A percentile compares a stretch with the other conserved stretches of the same genome.
Evolutionary conservation across 2,888 invertebrate genomes (phyloP).

Genomic region (Drosophila borborema): DNA sequence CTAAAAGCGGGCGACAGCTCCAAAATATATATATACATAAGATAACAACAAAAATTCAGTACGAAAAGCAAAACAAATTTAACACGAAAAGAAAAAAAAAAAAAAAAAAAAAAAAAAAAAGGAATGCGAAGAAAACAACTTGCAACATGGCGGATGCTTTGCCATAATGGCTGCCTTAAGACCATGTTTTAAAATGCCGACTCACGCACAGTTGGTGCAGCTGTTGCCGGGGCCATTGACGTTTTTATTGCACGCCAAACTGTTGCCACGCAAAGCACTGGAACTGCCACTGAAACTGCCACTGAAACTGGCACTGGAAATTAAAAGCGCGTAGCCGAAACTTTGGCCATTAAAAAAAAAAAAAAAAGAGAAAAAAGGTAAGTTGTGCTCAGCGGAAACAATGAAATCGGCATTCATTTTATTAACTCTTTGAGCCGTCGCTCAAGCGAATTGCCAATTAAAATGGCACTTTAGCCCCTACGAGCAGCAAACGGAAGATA

Average conservation of each 20-base stretch:
- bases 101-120: too few species aligned
- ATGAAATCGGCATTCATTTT: slow-evolving; percentile 65
- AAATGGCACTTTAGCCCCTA: slow-evolving; percentile 30
- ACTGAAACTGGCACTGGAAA: slow-evolving; percentile 39
- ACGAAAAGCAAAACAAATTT: slow-evolving; percentile 11
- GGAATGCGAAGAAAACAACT: slow-evolving; percentile 5
- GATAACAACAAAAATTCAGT: slow-evolving; percentile 12
- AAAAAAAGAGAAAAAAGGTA: slow-evolving; percentile 10
- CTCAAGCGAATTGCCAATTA: slow-evolving; percentile 65
- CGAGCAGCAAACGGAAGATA: slow-evolving; percentile 8
- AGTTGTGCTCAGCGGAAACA: slow-evolving; percentile 44
- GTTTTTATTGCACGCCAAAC: slow-evolving; percentile 68
- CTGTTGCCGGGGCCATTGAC: slow-evolving; percentile 62
- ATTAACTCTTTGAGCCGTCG: slow-evolving; percentile 65
- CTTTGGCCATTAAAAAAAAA: slow-evolving; percentile 36
- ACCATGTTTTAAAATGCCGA: slow-evolving; percentile 61
- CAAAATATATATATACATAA: slow-evolving; percentile 16
- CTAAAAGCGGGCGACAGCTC: slow-evolving; percentile 57
- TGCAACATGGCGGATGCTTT: slow-evolving; percentile 47
- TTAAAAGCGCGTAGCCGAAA: slow-evolving; percentile 60
- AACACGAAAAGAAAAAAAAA: background rate
- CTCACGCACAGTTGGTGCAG: slow-evolving; percentile 52
- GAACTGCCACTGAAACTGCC: slow-evolving; percentile 9
- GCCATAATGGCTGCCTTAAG: slow-evolving; percentile 65
- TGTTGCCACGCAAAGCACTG: slow-evolving; percentile 50